phyloP scores from a whole-genome alignment of 2,888 invertebrate species.

The Acheta domesticus region DNA sequence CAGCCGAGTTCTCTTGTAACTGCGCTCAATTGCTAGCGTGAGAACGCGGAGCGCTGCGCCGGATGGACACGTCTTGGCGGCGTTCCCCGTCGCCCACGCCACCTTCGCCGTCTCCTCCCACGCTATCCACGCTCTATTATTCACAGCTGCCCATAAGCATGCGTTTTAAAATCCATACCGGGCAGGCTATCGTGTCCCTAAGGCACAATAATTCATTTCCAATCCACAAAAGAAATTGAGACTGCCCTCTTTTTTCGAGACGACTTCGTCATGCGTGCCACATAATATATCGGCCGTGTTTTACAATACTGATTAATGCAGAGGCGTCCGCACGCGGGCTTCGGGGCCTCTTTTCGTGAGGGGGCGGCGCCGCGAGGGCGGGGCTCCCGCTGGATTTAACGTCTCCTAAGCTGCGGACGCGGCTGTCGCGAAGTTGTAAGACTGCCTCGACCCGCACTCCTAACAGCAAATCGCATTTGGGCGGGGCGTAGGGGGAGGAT shows the following conservation, averaged over 20 bases:
- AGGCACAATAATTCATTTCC: conserved; percentile 5
- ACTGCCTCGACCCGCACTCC: neutral
- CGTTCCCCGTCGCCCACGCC: neutral
- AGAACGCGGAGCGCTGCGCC: neutral
- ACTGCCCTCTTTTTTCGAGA: neutral
- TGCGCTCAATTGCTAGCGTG: conserved; percentile 18
- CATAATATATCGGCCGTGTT: conserved; percentile 7
- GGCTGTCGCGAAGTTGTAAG: conserved; percentile 18
- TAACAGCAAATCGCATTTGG: neutral
- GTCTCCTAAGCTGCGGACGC: neutral
- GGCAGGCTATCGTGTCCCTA: neutral
- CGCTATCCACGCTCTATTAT: neutral
- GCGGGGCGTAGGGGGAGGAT: conserved; percentile 4
- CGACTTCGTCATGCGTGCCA: neutral
- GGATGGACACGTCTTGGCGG: conserved; percentile 18
- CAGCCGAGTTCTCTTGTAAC: conserved; percentile 11
- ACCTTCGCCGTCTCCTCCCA: neutral
- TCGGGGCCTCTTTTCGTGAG: neutral
- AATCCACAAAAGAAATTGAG: conserved; percentile 11
- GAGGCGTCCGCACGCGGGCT: neutral
- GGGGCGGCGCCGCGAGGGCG: neutral
- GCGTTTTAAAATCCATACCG: conserved; percentile 1
- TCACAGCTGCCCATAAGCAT: conserved; percentile 1
- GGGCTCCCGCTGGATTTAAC: neutral
- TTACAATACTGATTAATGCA: neutral